Evolutionary conservation across 2,113 vertebrate genomes (phyloP).

Genomic region (Falco punctatus): DNA sequence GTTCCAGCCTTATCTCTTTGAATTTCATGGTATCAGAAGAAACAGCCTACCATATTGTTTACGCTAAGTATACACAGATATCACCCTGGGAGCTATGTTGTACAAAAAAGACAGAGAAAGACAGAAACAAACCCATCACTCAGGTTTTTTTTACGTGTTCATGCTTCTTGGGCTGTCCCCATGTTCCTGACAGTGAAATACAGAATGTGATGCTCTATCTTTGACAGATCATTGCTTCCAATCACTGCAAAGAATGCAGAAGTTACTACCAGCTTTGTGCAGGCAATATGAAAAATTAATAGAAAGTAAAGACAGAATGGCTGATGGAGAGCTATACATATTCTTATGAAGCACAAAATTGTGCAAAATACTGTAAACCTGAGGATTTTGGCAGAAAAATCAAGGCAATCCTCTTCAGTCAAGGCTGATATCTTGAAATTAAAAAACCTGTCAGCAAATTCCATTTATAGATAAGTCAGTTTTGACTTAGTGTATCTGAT

Average conservation of each 20-base stretch:
- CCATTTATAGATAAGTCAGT: neutral
- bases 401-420: neutral
- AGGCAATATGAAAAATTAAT: neutral
- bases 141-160: neutral
- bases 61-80: neutral
- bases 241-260: neutral
- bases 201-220: neutral
- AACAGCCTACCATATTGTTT: neutral
- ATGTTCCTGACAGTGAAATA: neutral
- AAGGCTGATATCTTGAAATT: neutral
- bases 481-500: constrained; percentile 29
- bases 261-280: neutral
- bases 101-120: neutral
- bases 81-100: accelerated
- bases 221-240: neutral
- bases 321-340: neutral
- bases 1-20: neutral
- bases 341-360: neutral
- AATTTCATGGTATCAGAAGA: neutral
- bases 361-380: neutral
- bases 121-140: neutral
- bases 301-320: neutral
- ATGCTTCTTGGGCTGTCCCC: neutral
- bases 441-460: neutral
- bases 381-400: neutral